Conservation (phyloP, 2,888 invertebrate genomes). For the Tachina grossa region DNA sequence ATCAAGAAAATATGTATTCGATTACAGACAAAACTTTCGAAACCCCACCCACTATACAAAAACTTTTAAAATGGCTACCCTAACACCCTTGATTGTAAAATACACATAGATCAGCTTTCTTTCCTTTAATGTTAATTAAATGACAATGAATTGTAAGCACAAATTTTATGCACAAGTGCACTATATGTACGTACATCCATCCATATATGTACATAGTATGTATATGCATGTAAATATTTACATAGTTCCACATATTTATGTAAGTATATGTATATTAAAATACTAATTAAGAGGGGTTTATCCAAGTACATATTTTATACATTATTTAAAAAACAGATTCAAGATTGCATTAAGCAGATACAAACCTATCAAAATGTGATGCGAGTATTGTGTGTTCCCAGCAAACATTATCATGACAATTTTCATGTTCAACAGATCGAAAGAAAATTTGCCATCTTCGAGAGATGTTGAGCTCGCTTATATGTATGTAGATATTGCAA, state of each 20-base stretch:
- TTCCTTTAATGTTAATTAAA: neutral
- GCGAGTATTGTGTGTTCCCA: constrained; percentile 1
- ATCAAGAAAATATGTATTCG: neutral
- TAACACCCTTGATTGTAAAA: neutral
- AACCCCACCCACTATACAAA: neutral
- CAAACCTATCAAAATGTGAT: constrained; percentile 9
- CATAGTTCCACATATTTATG: neutral
- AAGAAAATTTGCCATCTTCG: neutral
- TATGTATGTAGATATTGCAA: too few species aligned
- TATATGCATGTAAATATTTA: neutral
- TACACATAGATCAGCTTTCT: constrained; percentile 2
- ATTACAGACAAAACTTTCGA: neutral
- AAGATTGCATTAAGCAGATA: constrained; percentile 21
- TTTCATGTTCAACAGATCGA: neutral
- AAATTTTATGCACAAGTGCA: neutral
- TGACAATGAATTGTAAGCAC: constrained; percentile 41
- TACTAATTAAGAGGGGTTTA: constrained; percentile 46
- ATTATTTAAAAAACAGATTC: constrained; percentile 18
- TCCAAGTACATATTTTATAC: constrained; percentile 18
- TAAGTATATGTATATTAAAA: constrained; percentile 14
- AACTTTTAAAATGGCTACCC: constrained; percentile 2
- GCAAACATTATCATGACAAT: neutral
- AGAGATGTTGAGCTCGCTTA: too few species aligned
- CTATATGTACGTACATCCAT: neutral
- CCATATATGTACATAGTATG: too few species aligned